Conservation (phyloP, 2,113 vertebrate species). For the Rostratula benghalensis region DNA sequence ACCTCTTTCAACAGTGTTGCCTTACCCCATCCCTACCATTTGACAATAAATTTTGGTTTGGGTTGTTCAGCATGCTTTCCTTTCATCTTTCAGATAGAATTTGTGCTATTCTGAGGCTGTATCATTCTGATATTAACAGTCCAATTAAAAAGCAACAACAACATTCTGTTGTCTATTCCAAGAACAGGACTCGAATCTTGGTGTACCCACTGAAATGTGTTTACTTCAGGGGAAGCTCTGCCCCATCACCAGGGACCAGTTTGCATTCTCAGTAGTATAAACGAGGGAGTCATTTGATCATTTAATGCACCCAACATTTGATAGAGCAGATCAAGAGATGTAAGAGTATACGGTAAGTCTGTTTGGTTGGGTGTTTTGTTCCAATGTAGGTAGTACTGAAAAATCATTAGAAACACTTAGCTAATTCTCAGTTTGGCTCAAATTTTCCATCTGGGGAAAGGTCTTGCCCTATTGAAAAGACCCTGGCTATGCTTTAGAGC, state of each 20-base stretch:
- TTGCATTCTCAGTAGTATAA: neutral
- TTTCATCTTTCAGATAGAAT: neutral
- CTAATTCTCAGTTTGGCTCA: constrained; percentile 10
- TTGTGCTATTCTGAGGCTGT: neutral
- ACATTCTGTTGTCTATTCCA: neutral
- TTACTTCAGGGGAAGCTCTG: neutral
- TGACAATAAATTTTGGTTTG: neutral
- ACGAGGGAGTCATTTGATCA: neutral
- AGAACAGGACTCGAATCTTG: neutral
- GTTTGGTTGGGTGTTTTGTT: neutral
- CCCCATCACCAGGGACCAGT: neutral
- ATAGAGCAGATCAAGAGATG: neutral
- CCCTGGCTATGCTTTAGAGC: neutral
- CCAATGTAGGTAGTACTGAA: neutral
- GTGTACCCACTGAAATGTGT: neutral
- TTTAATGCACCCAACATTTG: neutral
- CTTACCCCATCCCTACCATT: neutral
- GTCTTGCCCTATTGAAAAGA: neutral
- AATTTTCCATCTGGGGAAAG: neutral
- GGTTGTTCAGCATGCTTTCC: neutral
- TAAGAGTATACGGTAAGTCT: neutral
- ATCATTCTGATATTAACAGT: neutral
- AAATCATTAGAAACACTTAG: constrained; percentile 35
- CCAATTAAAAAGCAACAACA: neutral
- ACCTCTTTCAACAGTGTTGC: neutral